Base-by-base conservation (phyloP, 2,113 vertebrate genomes). In the Aythya baeri region DNA sequence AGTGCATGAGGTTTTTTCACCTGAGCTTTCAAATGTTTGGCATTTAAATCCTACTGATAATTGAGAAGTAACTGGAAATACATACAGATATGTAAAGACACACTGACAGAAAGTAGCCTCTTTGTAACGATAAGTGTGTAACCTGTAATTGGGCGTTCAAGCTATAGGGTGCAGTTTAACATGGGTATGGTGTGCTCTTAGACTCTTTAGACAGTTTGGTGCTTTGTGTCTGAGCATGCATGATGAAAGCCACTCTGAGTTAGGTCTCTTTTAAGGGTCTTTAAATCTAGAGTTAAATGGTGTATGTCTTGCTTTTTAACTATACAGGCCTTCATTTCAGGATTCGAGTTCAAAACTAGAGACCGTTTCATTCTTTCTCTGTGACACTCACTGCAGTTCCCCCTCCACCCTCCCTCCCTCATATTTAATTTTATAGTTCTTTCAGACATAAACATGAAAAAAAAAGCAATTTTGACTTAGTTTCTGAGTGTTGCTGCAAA, bases 401-500 rank as follows among this genome's bases (percentile, higher is more conserved):
- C 92, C 83, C 91, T 91, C 73, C 73, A 55, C 91, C 83, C 63
- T 12, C 97, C 93, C 73, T 94, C 91, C 95, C 94, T 82, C 80
- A 67, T 91, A 96, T 95, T 95, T 97, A 93, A 59, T 96, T 96
- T 97, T 97, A 97, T 97, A 97, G 93, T 97, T 95, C 93, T 97
- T 97, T 98, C 96, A 97, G 91, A 96, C 97, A 85, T 97, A 97
- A 97, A 96, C 95, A 97, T 96, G 82, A 91, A 91, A 96, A 93
- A 96, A 96, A 98, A 98, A 93, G 91, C 92, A 97, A 94, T 97
- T 97, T 97, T 97, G 91, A 97, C 90, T 97, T 95, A 89, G 88
- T 97, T 97, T 97, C 96, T 98, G 92, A 95, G 78, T 97, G 91
- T 94, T 97, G 95, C 97, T 98, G 97, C 96, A 96, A 96, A 98